Conservation (phyloP, 2,113 vertebrate genomes). For the Tupaia tana region DNA sequence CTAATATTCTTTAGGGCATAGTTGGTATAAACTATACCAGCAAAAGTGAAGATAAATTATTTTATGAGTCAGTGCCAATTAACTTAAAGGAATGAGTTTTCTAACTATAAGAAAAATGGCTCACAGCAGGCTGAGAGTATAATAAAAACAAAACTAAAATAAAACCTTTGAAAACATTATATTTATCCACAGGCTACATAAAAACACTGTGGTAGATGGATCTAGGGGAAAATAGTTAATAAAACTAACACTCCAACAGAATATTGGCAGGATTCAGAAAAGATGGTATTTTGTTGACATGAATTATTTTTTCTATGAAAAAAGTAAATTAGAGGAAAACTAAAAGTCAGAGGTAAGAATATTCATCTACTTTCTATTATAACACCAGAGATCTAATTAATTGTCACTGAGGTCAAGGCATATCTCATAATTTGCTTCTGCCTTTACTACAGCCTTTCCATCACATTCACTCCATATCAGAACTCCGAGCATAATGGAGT, state of each 20-base stretch:
- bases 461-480: background rate
- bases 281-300: background rate
- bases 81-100: conserved; percentile 12
- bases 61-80: conserved; percentile 15
- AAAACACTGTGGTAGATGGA: background rate
- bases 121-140: background rate
- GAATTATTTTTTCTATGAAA: background rate
- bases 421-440: background rate
- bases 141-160: background rate
- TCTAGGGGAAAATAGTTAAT: background rate
- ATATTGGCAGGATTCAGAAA: background rate
- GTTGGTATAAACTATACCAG: background rate
- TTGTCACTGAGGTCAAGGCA: background rate
- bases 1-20: background rate
- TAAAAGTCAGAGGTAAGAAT: background rate
- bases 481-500: background rate
- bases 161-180: background rate
- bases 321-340: background rate
- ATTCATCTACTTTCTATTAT: background rate
- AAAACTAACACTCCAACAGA: background rate
- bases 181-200: background rate
- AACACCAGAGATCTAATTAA: background rate
- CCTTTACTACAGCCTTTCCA: background rate
- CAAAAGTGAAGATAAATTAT: background rate
- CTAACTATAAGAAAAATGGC: background rate